Base-by-base conservation (phyloP, 1,140 invertebrate species). In the Laodelphax striatellus region DNA sequence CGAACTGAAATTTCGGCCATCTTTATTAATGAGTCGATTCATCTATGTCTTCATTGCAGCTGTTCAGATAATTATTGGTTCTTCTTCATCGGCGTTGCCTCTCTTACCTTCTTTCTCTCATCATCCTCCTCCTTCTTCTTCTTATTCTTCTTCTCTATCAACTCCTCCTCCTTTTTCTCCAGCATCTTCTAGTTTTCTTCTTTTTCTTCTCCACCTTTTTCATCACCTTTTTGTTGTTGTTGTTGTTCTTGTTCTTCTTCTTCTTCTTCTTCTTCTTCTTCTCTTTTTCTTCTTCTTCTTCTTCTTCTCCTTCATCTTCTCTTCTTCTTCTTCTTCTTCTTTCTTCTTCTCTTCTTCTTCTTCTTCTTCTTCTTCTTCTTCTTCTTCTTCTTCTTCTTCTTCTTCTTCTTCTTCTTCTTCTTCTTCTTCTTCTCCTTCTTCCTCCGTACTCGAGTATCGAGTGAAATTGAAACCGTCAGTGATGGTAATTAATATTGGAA, bases 241-340 rank as follows among this genome's bases (percentile, higher is more conserved):
- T 57, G 8, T 16, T 58, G 34, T 62, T 52, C 50, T 57, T 62
- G 9, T 14, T 17, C 28, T 31, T 21, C 34, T 62, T 58, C 13
- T 60, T 59, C 17, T n/a, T 22, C 31, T 56, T 63, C 21, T 63
- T 63, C 58, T 63, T 60, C 17, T 34, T 21, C 42, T 43, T 16
- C 24, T 55, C 57, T 46, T 61, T 60, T 17, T 57, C 19, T 16
- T n/a, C n/a, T 31, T 55, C 61, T n/a, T 57, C 61, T 22, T 42
- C 57, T 16, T 61, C 55, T 11, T 54, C 55, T 6, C 60, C n/a
- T 28, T 64, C n/a, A n/a, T n/a, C n/a, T 64, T 41, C 60, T 66
- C 38, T 60, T 46, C 61, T 64, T 59, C 17, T 61, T 65, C 41
- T 62, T 65, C 53, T n/a, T n/a, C 63, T 67, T 42, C 54, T 67